Conservation (phyloP, 2,888 invertebrate genomes). For the Acanthosepion lycidas region DNA sequence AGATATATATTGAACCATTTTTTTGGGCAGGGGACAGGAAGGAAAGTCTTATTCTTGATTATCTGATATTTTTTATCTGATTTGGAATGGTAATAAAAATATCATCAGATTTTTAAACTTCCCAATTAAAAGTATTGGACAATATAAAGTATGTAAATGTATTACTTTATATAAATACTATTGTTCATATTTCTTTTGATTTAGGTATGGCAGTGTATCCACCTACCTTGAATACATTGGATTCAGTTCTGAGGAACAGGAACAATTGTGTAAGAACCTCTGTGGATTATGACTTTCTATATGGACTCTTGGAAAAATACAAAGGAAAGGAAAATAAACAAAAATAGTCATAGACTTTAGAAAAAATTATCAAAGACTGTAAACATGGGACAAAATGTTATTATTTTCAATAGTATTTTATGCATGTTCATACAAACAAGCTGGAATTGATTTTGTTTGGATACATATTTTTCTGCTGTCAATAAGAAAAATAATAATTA, state of each 20-base stretch:
- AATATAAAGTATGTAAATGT: no score
- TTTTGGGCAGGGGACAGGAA: no score
- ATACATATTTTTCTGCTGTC: no score
- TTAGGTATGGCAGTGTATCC: slow-evolving; percentile 63
- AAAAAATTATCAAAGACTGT: neutral
- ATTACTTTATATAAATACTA: neutral
- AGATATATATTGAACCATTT: no score
- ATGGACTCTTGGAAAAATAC: slow-evolving; percentile 51
- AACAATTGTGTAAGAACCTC: slow-evolving; percentile 57
- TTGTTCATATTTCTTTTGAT: slow-evolving; percentile 40
- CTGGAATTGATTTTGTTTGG: no score
- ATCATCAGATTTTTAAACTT: no score
- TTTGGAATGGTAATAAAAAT: no score
- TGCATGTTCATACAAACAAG: no score
- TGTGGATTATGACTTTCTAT: slow-evolving; percentile 50
- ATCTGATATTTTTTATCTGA: no score
- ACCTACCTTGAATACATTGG: slow-evolving; percentile 65
- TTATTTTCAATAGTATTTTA: neutral
- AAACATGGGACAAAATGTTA: neutral
- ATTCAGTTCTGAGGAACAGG: slow-evolving; percentile 62
- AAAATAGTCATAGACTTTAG: neutral
- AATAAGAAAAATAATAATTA: no score
- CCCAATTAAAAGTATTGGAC: no score
- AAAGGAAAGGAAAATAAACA: neutral
- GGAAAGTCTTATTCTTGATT: no score